Conservation (phyloP, 2,888 invertebrate species). For the Conomelus anceps region DNA sequence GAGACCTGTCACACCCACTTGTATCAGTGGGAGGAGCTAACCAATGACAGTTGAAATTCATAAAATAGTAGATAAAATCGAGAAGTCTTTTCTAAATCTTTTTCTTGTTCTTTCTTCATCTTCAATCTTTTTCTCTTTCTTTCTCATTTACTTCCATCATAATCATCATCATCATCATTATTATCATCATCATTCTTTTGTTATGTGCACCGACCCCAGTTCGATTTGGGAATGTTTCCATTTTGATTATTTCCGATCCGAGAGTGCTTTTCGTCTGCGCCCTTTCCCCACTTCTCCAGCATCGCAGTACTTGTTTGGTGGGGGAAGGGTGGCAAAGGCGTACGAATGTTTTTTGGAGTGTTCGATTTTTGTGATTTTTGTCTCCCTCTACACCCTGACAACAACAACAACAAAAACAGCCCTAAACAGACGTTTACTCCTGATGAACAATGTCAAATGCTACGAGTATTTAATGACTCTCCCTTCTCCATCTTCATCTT, state of each 20-base stretch:
- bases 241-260: not conserved
- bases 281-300: not conserved
- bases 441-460: not conserved
- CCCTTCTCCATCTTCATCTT: no score
- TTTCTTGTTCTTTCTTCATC: no score
- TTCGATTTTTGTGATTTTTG: not conserved
- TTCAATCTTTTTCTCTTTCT: no score
- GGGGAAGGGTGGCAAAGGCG: not conserved
- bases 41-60: no score
- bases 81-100: no score
- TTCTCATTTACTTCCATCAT: not conserved
- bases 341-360: not conserved
- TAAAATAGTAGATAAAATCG: no score
- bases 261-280: not conserved
- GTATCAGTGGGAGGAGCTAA: no score
- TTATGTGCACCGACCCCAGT: not conserved
- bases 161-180: not conserved
- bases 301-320: not conserved
- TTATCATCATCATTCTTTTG: not conserved
- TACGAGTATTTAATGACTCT: not conserved
- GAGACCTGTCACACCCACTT: no score
- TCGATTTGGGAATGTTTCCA: not conserved
- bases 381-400: not conserved
- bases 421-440: not conserved
- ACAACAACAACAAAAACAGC: not conserved